A percentile compares a stretch with the other conserved stretches of the same genome.
These are phyloP conservation scores for Drosophila setosimentum DNA, from an alignment of 2,888 invertebrate species.

Conservation along the genomic window DNA sequence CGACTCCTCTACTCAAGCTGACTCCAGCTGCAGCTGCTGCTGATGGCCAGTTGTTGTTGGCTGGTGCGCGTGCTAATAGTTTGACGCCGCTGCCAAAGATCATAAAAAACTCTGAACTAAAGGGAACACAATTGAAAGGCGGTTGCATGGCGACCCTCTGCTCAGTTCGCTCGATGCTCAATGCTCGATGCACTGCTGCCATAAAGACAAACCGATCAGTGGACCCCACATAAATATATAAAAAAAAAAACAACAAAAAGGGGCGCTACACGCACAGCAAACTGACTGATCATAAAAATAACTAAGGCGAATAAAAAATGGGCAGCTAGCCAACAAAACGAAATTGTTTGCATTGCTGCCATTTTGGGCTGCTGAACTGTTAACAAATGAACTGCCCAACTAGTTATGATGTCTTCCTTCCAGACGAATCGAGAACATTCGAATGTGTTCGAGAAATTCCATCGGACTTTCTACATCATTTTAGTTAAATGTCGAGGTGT, in stretches of 20 bases:
- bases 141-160: background rate
- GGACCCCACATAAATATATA: constrained; percentile 42
- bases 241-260: too few relatives aligned
- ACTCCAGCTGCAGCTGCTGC: constrained; percentile 19
- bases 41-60: constrained; percentile 8
- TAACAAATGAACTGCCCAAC: background rate
- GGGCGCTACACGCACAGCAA: constrained; percentile 20
- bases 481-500: background rate
- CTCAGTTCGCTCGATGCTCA: background rate
- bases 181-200: constrained; percentile 8
- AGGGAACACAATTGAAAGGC: constrained; percentile 11
- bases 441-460: background rate
- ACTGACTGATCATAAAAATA: background rate
- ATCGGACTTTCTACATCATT: background rate
- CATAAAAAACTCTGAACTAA: constrained; percentile 17
- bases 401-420: background rate
- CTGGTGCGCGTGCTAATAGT: constrained; percentile 61
- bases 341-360: background rate
- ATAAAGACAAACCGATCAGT: constrained; percentile 22
- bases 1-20: background rate
- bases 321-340: background rate
- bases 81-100: constrained; percentile 56
- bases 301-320: background rate
- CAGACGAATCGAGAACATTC: background rate
- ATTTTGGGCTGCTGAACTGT: background rate